These are phyloP conservation scores for Atherinomorus stipes DNA, from an alignment of 2,113 vertebrate species.

Conservation along the genomic window DNA sequence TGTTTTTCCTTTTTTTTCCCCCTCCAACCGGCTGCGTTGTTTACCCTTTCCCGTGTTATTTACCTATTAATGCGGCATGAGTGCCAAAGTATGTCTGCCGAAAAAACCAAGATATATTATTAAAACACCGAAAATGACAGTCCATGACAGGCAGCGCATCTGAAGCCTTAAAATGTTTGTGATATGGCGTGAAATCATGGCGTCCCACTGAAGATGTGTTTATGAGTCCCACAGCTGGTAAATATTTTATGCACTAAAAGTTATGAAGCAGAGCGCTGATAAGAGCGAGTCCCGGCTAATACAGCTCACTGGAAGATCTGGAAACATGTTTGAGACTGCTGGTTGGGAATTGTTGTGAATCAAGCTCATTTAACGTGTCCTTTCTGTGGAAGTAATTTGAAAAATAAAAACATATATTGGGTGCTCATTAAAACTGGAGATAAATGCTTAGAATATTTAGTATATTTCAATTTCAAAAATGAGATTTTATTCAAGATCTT, in stretches of 20 bases:
- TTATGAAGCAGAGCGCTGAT: slow-evolving; percentile 67
- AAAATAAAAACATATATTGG: not conserved
- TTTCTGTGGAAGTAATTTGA: not conserved
- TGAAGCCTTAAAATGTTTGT: slow-evolving; percentile 82
- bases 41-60: slow-evolving; percentile 75
- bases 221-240: slow-evolving; percentile 86
- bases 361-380: not conserved
- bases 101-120: slow-evolving; percentile 80
- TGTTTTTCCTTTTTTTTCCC: no score
- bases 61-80: slow-evolving; percentile 80
- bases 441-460: no score
- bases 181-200: slow-evolving; percentile 83
- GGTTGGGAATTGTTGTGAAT: not conserved
- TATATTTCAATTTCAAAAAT: no score
- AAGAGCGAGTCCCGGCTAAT: slow-evolving; percentile 45
- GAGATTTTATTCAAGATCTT: not conserved
- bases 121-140: slow-evolving; percentile 81
- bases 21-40: slow-evolving; percentile 61
- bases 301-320: slow-evolving; percentile 14
- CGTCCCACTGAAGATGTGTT: slow-evolving; percentile 86
- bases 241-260: slow-evolving; percentile 89
- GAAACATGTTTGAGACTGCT: not conserved
- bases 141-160: slow-evolving; percentile 76
- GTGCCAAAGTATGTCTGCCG: slow-evolving; percentile 80
- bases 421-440: no score